Conservation (phyloP, 2,113 vertebrate genomes). For the Edolisoma coerulescens region DNA sequence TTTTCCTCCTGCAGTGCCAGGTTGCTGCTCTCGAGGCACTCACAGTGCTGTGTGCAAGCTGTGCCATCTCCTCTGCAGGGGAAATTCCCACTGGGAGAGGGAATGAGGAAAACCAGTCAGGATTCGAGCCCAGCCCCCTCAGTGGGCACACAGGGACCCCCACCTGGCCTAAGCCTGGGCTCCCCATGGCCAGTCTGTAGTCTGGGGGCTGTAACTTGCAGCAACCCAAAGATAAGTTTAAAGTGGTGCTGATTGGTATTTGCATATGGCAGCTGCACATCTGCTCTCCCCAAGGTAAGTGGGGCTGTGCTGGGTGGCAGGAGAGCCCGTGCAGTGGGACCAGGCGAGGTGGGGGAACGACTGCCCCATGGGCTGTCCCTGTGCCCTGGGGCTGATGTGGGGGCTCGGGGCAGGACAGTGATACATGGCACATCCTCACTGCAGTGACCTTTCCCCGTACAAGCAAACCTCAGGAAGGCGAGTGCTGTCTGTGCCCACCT, state of each 20-base stretch:
- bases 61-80: neutral
- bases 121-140: fast-evolving
- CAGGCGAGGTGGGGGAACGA: fast-evolving
- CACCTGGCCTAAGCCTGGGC: neutral
- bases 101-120: neutral
- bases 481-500: fast-evolving
- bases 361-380: neutral
- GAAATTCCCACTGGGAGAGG: neutral
- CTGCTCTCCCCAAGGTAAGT: neutral
- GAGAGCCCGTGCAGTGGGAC: fast-evolving
- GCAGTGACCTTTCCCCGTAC: neutral
- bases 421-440: fast-evolving
- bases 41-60: fast-evolving
- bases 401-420: neutral
- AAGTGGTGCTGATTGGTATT: fast-evolving
- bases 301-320: neutral
- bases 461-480: fast-evolving
- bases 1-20: neutral
- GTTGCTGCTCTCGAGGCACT: neutral
- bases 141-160: neutral
- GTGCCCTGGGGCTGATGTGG: neutral
- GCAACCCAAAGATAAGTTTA: neutral
- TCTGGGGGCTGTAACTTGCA: neutral
- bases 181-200: fast-evolving
- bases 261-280: fast-evolving